phyloP scores from a whole-genome alignment of 2,888 invertebrate genomes.

The Acheta domesticus region DNA sequence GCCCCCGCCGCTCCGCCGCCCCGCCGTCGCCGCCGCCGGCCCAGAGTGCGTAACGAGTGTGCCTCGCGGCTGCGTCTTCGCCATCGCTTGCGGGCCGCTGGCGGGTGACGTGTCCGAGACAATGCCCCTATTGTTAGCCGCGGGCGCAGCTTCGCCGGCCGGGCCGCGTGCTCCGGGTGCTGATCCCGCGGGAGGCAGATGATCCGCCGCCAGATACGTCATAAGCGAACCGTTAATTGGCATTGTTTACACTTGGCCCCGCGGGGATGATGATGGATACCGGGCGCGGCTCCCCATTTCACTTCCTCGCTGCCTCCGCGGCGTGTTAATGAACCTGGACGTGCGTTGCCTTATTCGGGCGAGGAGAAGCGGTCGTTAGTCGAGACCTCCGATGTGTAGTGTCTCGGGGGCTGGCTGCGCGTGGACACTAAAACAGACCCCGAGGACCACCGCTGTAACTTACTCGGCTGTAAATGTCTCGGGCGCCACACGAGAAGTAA shows the following conservation, averaged over 20 bases:
- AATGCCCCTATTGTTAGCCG: not conserved
- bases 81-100: not conserved
- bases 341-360: not conserved
- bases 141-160: not conserved
- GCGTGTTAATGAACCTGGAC: not conserved
- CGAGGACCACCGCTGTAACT: too few species aligned
- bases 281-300: not conserved
- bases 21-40: not conserved
- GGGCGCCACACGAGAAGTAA: too few species aligned
- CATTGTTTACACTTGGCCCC: not conserved
- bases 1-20: too few species aligned
- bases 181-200: not conserved
- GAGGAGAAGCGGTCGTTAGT: too few species aligned
- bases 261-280: not conserved
- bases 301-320: not conserved
- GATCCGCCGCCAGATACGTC: not conserved
- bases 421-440: too few species aligned
- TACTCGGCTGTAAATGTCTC: too few species aligned
- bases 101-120: not conserved
- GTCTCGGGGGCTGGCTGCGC: too few species aligned
- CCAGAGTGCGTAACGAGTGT: not conserved
- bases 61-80: not conserved
- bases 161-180: not conserved
- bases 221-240: slow-evolving; percentile 9
- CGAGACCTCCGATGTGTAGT: too few species aligned